These are phyloP conservation scores for Sakesphorus luctuosus DNA, from an alignment of 2,113 vertebrate species.

Conservation along the genomic window DNA sequence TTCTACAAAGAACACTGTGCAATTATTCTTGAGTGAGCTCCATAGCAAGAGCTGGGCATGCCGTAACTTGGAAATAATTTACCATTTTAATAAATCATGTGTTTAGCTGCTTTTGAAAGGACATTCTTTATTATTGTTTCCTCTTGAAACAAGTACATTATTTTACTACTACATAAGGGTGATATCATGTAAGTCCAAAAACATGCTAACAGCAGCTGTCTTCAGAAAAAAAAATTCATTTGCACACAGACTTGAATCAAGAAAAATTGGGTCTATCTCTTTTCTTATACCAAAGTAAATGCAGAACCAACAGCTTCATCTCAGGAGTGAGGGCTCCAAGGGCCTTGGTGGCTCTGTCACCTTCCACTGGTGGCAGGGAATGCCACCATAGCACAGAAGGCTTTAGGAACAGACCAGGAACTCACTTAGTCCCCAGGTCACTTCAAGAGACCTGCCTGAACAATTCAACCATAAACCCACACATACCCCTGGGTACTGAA, in stretches of 20 bases:
- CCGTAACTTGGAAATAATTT: constrained; percentile 29
- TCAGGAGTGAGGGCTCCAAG: rapidly evolving
- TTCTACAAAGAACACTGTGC: not conserved
- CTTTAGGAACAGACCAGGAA: not conserved
- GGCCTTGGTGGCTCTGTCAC: not conserved
- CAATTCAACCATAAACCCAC: not conserved
- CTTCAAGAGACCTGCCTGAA: not conserved
- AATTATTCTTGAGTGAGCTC: not conserved
- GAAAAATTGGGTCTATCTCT: not conserved
- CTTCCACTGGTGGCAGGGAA: not conserved
- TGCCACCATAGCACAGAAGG: not conserved
- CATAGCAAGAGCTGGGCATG: not conserved
- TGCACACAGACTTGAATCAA: not conserved
- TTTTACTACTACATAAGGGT: not conserved
- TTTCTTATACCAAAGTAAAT: not conserved
- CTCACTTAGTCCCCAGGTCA: rapidly evolving
- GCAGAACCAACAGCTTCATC: not conserved
- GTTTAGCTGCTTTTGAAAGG: constrained; percentile 31
- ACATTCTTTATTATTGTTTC: not conserved
- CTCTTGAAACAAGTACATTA: not conserved
- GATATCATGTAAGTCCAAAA: not conserved
- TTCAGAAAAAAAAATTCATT: not conserved
- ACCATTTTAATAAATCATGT: constrained; percentile 10
- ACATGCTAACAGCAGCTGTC: not conserved
- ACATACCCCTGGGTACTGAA: not conserved